Percentiles rank a stretch among this genome's conserved stretches.
Evolutionary conservation across 1,140 invertebrate genomes (phyloP).

Genomic region (Paraescarpia echinospica): DNA sequence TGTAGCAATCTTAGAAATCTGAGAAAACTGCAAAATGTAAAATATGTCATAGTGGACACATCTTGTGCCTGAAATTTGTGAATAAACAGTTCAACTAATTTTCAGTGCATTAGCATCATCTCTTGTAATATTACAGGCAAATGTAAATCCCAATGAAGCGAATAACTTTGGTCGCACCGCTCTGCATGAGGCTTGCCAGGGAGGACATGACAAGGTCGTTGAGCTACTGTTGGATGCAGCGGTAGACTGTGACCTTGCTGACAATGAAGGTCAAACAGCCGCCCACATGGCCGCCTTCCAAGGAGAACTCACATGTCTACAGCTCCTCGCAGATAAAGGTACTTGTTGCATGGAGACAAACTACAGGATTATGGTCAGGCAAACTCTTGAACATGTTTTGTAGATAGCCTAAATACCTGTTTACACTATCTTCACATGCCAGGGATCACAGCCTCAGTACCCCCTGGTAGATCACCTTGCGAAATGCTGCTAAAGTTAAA

Average conservation of each 20-base stretch:
- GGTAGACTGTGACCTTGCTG: conserved; percentile 38
- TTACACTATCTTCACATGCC: too few species aligned
- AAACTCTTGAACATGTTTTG: too few species aligned
- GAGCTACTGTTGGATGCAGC: conserved; percentile 39
- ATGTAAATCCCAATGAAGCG: not conserved
- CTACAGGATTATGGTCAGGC: too few species aligned
- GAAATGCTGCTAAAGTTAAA: too few species aligned
- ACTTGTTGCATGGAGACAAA: not conserved
- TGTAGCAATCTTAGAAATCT: too few species aligned
- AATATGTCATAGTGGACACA: too few species aligned
- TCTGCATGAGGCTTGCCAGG: conserved; percentile 49
- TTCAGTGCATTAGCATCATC: not conserved
- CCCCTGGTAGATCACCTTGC: too few species aligned
- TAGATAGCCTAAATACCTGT: too few species aligned
- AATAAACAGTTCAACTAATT: too few species aligned
- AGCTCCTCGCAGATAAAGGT: conserved; percentile 45
- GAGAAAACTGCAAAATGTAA: too few species aligned
- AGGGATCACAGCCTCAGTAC: too few species aligned
- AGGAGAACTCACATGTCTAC: conserved; percentile 48
- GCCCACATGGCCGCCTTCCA: conserved; percentile 49
- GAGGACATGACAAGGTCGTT: conserved; percentile 45
- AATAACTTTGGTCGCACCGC: conserved; percentile 37
- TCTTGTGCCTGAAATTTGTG: too few species aligned
- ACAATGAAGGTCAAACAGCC: conserved; percentile 47
- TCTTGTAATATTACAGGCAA: not conserved